Conservation (phyloP, 64 coral and sea anemone genomes). For the Porites lutea region DNA sequence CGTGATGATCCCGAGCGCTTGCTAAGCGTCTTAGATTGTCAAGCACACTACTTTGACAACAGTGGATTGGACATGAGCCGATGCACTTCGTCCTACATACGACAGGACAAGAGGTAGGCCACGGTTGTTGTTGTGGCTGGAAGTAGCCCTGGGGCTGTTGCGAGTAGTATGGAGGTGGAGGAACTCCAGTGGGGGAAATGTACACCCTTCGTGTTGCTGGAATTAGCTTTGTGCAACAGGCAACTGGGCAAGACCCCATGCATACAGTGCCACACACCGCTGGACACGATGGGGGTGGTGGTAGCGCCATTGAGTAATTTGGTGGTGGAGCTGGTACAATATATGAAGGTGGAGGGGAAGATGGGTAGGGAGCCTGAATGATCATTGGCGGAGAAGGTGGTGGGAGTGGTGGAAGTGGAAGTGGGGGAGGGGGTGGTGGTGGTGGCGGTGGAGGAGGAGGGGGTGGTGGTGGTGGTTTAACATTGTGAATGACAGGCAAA, state of each 20-base stretch:
- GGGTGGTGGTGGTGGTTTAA: background rate
- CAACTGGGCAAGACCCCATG: slow-evolving; percentile 51
- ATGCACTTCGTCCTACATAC: slow-evolving; percentile 25
- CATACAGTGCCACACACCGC: slow-evolving; percentile 50
- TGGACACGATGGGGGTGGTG: slow-evolving; percentile 29
- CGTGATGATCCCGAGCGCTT: background rate
- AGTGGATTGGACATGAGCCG: slow-evolving; percentile 42
- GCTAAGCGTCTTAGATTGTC: slow-evolving; percentile 1
- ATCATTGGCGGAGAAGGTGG: slow-evolving; percentile 7
- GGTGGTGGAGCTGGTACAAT: slow-evolving; percentile 33
- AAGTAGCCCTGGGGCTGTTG: slow-evolving; percentile 1
- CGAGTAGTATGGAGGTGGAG: background rate
- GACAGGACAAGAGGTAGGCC: slow-evolving; percentile 18
- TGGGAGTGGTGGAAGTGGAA: background rate
- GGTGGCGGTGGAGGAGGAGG: background rate
- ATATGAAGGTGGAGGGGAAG: slow-evolving; percentile 29
- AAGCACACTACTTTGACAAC: slow-evolving; percentile 1
- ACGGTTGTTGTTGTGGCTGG: background rate
- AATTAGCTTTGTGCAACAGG: slow-evolving; percentile 41
- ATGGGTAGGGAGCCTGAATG: slow-evolving; percentile 13
- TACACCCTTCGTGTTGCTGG: background rate
- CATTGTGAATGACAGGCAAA: slow-evolving; percentile 17
- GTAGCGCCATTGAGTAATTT: slow-evolving; percentile 1
- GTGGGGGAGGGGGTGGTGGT: slow-evolving; percentile 1
- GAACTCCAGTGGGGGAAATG: background rate